These are phyloP conservation scores for Tokudaia tokunoshimensis DNA, from an alignment of 2,797 vertebrate genomes.

Conservation along the genomic window DNA sequence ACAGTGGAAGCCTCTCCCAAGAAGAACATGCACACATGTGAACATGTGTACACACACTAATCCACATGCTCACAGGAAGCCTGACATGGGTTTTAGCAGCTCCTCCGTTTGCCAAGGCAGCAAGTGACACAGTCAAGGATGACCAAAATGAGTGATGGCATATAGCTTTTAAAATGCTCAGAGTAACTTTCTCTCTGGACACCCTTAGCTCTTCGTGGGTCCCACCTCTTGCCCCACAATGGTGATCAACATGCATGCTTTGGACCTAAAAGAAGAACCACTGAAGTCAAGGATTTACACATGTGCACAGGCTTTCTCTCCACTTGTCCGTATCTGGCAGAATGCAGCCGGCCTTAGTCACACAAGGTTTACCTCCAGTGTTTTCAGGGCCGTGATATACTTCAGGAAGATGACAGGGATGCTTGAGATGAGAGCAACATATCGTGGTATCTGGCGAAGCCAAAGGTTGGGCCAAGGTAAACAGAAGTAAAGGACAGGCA, in stretches of 20 bases:
- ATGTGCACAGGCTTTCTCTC: not conserved
- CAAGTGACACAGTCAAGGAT: not conserved
- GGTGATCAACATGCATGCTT: not conserved
- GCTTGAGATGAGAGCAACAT: not conserved
- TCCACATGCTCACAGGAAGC: not conserved
- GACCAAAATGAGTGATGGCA: not conserved
- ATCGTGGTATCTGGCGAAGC: slow-evolving; percentile 12
- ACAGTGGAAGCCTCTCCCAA: not conserved
- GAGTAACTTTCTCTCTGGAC: too few relatives aligned
- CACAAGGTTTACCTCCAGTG: not conserved
- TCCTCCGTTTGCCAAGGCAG: not conserved
- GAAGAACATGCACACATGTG: not conserved
- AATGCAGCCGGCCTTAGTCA: not conserved
- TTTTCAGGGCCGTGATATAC: not conserved
- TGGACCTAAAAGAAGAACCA: not conserved
- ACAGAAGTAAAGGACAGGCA: slow-evolving; percentile 45
- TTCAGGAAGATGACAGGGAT: not conserved
- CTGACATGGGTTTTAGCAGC: not conserved
- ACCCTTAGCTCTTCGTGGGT: not conserved
- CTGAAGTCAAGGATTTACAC: not conserved
- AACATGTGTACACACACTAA: not conserved
- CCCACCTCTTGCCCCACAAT: fast-evolving
- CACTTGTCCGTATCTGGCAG: slow-evolving; percentile 24
- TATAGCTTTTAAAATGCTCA: not conserved
- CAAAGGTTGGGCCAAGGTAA: slow-evolving; percentile 50